These are phyloP conservation scores for Tanypteryx hageni DNA, from an alignment of 2,888 invertebrate species.

Conservation along the genomic window DNA sequence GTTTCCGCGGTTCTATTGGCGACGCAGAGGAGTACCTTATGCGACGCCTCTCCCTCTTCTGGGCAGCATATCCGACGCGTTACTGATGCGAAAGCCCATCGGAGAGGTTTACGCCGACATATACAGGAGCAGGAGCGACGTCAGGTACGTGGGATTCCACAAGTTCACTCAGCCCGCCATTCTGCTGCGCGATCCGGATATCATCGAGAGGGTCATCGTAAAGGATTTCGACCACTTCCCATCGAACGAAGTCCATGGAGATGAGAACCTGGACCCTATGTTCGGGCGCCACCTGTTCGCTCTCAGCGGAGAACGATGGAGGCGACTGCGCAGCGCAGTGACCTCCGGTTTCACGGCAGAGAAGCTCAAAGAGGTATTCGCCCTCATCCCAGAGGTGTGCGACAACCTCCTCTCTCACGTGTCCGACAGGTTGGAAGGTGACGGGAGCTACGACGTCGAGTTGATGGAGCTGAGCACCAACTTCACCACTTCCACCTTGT, in stretches of 20 bases:
- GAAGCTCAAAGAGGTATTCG: constrained; percentile 3
- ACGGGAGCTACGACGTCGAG: constrained; percentile 2
- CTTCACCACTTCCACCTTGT: constrained; percentile 28
- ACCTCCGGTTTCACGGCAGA: neutral
- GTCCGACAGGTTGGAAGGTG: neutral
- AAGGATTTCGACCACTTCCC: constrained; percentile 81
- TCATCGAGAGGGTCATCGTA: constrained; percentile 78
- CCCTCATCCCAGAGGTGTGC: neutral
- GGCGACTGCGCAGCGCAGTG: neutral
- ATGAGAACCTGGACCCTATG: constrained; percentile 80
- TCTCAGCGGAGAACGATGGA: constrained; percentile 43
- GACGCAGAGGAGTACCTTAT: neutral
- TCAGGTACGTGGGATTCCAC: constrained; percentile 66
- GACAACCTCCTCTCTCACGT: neutral
- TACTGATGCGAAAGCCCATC: constrained; percentile 70
- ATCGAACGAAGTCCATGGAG: constrained; percentile 81
- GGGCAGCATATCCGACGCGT: constrained; percentile 71
- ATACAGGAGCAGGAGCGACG: constrained; percentile 68
- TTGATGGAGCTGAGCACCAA: constrained; percentile 50
- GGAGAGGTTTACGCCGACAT: constrained; percentile 71
- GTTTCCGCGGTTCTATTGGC: neutral
- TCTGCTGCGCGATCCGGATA: constrained; percentile 80
- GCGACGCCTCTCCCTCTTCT: neutral
- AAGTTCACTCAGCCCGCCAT: constrained; percentile 76
- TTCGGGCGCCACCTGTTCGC: constrained; percentile 50